Evolutionary conservation across 2,888 invertebrate species (phyloP).

Genomic region (Dorcus hopei): DNA sequence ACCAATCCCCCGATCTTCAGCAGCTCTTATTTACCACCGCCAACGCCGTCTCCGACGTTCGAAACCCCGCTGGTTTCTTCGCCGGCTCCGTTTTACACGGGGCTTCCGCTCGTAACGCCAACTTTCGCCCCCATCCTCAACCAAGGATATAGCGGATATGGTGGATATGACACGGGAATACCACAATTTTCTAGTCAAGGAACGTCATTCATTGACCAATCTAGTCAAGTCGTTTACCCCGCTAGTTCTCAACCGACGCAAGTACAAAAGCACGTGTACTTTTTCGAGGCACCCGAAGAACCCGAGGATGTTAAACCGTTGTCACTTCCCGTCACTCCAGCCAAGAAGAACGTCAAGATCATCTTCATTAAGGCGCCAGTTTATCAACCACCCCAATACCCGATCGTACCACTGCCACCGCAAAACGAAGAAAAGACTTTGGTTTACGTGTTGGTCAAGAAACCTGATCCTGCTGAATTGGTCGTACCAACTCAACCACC

Average conservation of each 20-base stretch:
- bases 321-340: slow-evolving; percentile 33
- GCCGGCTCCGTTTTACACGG: slow-evolving; percentile 13
- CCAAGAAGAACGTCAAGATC: slow-evolving; percentile 48
- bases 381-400: slow-evolving; percentile 24
- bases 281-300: slow-evolving; percentile 43
- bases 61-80: slow-evolving; percentile 13
- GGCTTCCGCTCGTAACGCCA: slow-evolving; percentile 1
- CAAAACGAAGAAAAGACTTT: slow-evolving; percentile 42
- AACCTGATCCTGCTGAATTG: slow-evolving; percentile 74
- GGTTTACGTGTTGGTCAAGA: slow-evolving; percentile 46
- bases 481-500: slow-evolving; percentile 70
- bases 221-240: slow-evolving; percentile 2
- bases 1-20: slow-evolving; percentile 15
- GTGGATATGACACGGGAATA: not conserved
- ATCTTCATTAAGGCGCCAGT: slow-evolving; percentile 51
- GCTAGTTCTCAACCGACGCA: slow-evolving; percentile 12
- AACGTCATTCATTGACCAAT: slow-evolving; percentile 1
- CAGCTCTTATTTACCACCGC: slow-evolving; percentile 25
- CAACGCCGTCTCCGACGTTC: slow-evolving; percentile 12
- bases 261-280: slow-evolving; percentile 41
- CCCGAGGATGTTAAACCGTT: slow-evolving; percentile 31
- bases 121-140: not conserved
- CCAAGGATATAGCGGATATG: too few relatives aligned
- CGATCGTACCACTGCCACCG: slow-evolving; percentile 30
- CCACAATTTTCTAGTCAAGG: slow-evolving; percentile 10